Evolutionary conservation across 1,140 invertebrate genomes (phyloP), one percentile per base, ranked within the genome.

Genomic region (Grapholita molesta): DNA sequence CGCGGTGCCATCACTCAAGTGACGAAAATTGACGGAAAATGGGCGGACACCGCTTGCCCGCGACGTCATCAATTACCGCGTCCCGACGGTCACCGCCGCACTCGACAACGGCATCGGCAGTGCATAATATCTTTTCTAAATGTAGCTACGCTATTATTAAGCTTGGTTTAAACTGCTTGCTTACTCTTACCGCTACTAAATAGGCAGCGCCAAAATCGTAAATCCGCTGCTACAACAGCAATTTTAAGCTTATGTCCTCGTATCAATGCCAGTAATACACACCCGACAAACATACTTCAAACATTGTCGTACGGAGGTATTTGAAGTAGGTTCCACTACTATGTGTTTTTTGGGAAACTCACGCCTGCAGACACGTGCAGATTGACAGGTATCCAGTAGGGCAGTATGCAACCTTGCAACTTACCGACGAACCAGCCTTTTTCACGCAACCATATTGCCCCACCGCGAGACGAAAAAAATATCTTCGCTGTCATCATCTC

Each of bases 11-110:
- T 91, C 88, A 89, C 79, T 91, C 89, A 91, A 91, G 89, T 87
- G 89, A 91, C 89, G 89, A 91, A 91, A 91, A 91, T 91, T 90
- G 89, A 91, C 89, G 89, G 87, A 91, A 91, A 90, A 90, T 91
- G 89, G 89, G 89, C 89, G 89, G 89, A 90, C 88, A 86, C 80
- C 79, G 85, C 77, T 86, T 86, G 86, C 71, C 87, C 84, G 85
- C 86, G 82, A 88, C 85, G 88, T 91, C 89, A 90, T 91, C 89
- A 91, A 91, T 91, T 90, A 91, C 82, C 75, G 77, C 74, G 80
- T 83, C 83, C 79, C 82, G 86, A 85, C 89, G 86, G 84, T 85
- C 86, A 88, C 83, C 84, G 82, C 68, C 74, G 81, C 80, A 82
- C 78, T 78, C 77, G 79, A 48, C 68, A 74, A 74, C 78, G 74